Evolutionary conservation across 2,888 invertebrate species (phyloP).

Genomic region (Timema cristinae): DNA sequence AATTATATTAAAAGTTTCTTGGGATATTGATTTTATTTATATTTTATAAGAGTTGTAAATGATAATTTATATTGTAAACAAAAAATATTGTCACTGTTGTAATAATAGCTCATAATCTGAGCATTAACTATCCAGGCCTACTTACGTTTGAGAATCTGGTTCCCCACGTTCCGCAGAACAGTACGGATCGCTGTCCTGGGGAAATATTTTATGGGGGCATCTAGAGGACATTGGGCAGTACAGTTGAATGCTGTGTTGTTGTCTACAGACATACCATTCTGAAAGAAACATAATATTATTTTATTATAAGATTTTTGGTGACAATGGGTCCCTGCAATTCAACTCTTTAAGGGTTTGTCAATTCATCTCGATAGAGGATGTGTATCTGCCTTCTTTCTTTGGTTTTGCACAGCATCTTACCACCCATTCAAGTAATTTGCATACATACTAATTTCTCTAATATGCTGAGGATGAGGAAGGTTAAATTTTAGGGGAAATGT

Average conservation of each 20-base stretch:
- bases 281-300: conserved; percentile 21
- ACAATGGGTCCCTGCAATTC: too few species aligned
- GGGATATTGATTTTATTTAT: too few species aligned
- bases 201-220: conserved; percentile 72
- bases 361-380: too few species aligned
- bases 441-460: too few species aligned
- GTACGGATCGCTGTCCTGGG: conserved; percentile 70
- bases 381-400: too few species aligned
- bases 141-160: conserved; percentile 29
- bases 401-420: too few species aligned
- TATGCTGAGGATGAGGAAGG: too few species aligned
- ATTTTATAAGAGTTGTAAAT: neutral
- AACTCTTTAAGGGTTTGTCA: too few species aligned
- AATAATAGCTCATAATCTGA: neutral
- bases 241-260: conserved; percentile 76
- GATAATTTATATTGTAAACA: neutral
- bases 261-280: conserved; percentile 54
- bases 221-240: conserved; percentile 74
- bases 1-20: too few species aligned
- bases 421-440: too few species aligned
- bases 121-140: neutral
- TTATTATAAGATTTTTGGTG: too few species aligned
- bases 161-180: conserved; percentile 62
- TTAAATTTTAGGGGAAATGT: too few species aligned
- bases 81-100: neutral